Conservation (phyloP, 2,888 invertebrate genomes). For the Heliconius cydno region DNA sequence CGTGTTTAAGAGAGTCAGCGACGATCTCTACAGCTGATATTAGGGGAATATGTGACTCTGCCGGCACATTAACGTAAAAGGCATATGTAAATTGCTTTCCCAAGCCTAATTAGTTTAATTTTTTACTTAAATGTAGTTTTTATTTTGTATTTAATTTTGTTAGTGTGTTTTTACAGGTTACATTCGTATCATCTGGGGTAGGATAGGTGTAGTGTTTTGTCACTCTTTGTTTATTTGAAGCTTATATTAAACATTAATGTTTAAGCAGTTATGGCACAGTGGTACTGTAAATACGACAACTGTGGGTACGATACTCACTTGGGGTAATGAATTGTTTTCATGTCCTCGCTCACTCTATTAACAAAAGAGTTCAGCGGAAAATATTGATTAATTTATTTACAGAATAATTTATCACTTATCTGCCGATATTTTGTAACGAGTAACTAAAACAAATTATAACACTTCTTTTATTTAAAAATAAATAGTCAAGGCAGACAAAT, state of each 20-base stretch:
- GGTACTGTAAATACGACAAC: too few relatives aligned
- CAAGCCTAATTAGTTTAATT: constrained; percentile 43
- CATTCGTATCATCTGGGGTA: background rate
- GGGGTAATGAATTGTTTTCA: too few relatives aligned
- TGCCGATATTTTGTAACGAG: too few relatives aligned
- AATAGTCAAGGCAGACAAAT: too few relatives aligned
- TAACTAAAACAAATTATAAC: too few relatives aligned
- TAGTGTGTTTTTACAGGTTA: background rate
- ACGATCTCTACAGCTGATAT: constrained; percentile 58
- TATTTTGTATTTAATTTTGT: background rate
- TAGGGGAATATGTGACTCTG: constrained; percentile 54
- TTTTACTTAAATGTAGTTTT: constrained; percentile 22
- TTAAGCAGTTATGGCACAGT: too few relatives aligned
- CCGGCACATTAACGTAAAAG: constrained; percentile 53
- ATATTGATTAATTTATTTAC: background rate
- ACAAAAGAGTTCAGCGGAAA: background rate
- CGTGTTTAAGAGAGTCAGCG: constrained; percentile 67
- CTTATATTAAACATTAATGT: too few relatives aligned
- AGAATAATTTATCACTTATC: too few relatives aligned
- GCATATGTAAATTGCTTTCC: constrained; percentile 43
- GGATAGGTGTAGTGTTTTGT: background rate
- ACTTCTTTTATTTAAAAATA: too few relatives aligned
- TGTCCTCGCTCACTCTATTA: too few relatives aligned
- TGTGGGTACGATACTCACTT: too few relatives aligned
- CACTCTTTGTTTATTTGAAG: background rate